Evolutionary conservation across 2,888 invertebrate genomes (phyloP), one percentile per base, ranked within the genome.

Genomic region (Drosophila mettleri): DNA sequence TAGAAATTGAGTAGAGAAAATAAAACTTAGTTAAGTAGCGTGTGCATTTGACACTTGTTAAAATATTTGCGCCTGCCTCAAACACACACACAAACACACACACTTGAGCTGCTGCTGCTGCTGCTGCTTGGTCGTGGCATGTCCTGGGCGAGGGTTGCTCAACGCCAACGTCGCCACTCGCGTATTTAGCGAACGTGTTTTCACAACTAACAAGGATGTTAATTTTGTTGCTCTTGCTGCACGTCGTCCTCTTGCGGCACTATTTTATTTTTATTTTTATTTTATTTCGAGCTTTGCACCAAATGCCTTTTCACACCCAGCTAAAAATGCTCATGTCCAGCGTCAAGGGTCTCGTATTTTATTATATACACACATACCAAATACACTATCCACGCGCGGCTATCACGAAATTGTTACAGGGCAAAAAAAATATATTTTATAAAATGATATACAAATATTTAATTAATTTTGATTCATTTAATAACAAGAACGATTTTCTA

Each of bases 31-130:
- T 85, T 90, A 91, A 92, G 91, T 90, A 92, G 91, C 92, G 92
- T 92, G 92, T 92, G 92, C 90, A 91, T 92, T 90, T 92, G 92
- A 92, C 92, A 92, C 92, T 92, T 92, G 92, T 92, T 92, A 92
- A 91, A 92, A 92, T 92, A 92, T 92, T 92, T 92, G 90, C 90
- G 81, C 86, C 86, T 86, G 83, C 81, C 82, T 75, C 71, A 45
- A 61, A 72, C 79, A 78, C 34, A 68, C 65, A 51, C 34, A 64
- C 51, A 55, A 24, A 43, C 51, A 31, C 49, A 58, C 57, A 64
- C 71, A 80, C 77, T 78, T 80, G 80, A 80, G 77, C 34, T 34
- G 55, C 20, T 54, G 12, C 54, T 16, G 46, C 12, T n/a, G 31
- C 10, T 16, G 36, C 16, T 52, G 27, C 18, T 33, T 16, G 10